These are phyloP conservation scores for Triplophysa bombifrons DNA, from an alignment of 2,797 vertebrate species.

Conservation along the genomic window DNA sequence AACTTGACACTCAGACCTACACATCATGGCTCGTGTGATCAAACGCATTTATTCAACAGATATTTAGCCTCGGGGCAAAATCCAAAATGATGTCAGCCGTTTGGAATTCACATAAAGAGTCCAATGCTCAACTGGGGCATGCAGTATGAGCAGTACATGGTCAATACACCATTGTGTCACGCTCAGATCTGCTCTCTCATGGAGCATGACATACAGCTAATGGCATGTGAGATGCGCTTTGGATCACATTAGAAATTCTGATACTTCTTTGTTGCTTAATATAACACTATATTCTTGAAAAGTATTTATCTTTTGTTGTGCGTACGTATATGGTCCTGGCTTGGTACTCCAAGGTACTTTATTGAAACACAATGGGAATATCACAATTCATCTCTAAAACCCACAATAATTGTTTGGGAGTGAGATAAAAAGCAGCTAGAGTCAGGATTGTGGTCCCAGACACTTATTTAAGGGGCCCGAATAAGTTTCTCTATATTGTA, in stretches of 20 bases:
- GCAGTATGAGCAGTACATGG: slow-evolving; percentile 14
- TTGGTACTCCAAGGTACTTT: neutral
- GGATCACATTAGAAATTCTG: neutral
- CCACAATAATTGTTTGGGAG: neutral
- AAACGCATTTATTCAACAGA: slow-evolving; percentile 38
- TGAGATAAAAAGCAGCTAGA: neutral
- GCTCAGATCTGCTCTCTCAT: neutral
- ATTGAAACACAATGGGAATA: neutral
- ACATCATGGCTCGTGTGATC: slow-evolving; percentile 28
- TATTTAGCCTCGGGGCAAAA: slow-evolving; percentile 43
- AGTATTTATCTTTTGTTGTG: no score
- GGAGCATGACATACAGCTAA: neutral
- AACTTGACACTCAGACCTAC: slow-evolving; percentile 20
- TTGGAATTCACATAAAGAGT: slow-evolving; percentile 70
- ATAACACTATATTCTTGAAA: no score
- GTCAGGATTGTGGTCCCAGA: neutral
- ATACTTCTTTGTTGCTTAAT: neutral
- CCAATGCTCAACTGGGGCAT: slow-evolving; percentile 55
- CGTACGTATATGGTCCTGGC: no score
- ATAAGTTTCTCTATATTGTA: neutral
- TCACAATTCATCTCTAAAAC: neutral
- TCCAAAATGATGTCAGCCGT: slow-evolving; percentile 72
- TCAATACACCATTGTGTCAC: slow-evolving; percentile 55
- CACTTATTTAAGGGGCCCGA: neutral
- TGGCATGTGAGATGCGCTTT: slow-evolving; percentile 12